Evolutionary conservation across 2,797 vertebrate species (phyloP), one percentile per base, ranked within the genome.

Genomic region (Linurgus olivaceus): DNA sequence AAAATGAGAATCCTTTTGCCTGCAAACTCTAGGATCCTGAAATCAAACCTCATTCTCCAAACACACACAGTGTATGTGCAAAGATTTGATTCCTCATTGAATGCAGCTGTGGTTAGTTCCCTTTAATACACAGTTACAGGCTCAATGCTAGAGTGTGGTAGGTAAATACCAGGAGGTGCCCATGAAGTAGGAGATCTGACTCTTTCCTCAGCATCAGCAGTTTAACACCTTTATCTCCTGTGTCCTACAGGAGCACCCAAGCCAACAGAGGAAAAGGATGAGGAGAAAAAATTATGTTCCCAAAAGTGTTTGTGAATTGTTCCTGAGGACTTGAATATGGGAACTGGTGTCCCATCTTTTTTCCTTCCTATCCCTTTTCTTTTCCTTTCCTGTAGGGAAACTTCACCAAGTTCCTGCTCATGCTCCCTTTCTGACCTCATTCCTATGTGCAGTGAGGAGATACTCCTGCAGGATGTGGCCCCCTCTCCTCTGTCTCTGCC

Each of bases 391-490:
- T 67, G 48, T 80, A 90, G 42, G 9, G 14, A 78, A 86, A 42
- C 3, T 13, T 77, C 29, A 35, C 7, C 9, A n/a, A 26, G 18
- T 61, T 57, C 8, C 68, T 58, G 50, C 18, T 68, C 11, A 13
- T 38, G 17, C 9, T 80, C 11, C 15, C 16, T 54, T 65, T 84
- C 35, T 17, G 13, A 18, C 19, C 23, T 62, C n/a, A 28, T 81
- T 81, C 11, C 29, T 17, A 1, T 11, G 37, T 25, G 10, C 2
- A 21, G 26, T 2, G 1, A 90, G 25, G 31, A 54, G 21, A 26
- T 37, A 33, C 4, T 77, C 40, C 24, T 57, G 61, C 12, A 40
- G 37, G 31, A 28, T 0, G 0, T 16, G 10, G 3, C 73, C 9
- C 13, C 4, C 37, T 7, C 16, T 59, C 10, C 31, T 77, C 21